phyloP scores from a whole-genome alignment of 1,140 invertebrate genomes.

The Agrilus planipennis region DNA sequence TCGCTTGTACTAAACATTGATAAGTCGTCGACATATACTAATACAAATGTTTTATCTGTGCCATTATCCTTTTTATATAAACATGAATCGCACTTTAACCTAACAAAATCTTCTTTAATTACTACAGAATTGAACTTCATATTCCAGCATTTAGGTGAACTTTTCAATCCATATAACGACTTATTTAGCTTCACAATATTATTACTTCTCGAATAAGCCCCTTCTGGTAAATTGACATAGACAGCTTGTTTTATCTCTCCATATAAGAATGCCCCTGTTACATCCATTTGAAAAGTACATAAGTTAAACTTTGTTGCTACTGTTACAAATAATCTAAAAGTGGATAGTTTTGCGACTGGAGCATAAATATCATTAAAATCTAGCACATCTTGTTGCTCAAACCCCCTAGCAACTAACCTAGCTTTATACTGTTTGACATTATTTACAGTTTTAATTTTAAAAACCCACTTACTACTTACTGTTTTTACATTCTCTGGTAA shows the following conservation, averaged over 20 bases:
- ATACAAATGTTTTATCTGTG: no score
- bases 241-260: slow-evolving; percentile 26
- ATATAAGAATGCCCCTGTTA: slow-evolving; percentile 31
- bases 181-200: slow-evolving; percentile 16
- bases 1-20: neutral
- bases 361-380: slow-evolving; percentile 6
- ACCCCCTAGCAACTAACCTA: slow-evolving; percentile 7
- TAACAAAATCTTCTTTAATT: slow-evolving; percentile 8
- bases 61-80: no score
- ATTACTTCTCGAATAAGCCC: slow-evolving; percentile 5
- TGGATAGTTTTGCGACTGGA: slow-evolving; percentile 6
- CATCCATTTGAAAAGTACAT: slow-evolving; percentile 4
- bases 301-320: slow-evolving; percentile 4
- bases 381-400: slow-evolving; percentile 3
- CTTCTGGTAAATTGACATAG: slow-evolving; percentile 28
- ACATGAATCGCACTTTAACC: slow-evolving; percentile 19
- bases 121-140: slow-evolving; percentile 14
- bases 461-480: slow-evolving; percentile 1
- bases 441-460: slow-evolving; percentile 1
- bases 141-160: slow-evolving; percentile 16
- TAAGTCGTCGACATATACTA: neutral
- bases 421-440: slow-evolving; percentile 6
- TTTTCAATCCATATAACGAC: slow-evolving; percentile 13
- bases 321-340: slow-evolving; percentile 4
- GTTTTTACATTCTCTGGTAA: neutral